Evolutionary conservation across 2,113 vertebrate species (phyloP).

Genomic region (Melanerpes aurifrons): DNA sequence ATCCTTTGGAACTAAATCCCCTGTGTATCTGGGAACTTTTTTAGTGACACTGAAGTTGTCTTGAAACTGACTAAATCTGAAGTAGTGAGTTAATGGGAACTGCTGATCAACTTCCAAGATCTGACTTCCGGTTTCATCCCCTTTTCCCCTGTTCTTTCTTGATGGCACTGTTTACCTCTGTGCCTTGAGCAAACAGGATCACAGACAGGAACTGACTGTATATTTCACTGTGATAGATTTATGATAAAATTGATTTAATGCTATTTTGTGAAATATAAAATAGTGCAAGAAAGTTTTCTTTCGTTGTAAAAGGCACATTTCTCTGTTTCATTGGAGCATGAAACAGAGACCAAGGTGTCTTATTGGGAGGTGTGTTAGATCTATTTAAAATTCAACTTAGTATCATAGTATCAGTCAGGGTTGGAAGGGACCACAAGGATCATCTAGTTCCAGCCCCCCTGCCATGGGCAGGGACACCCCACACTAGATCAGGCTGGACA

Average conservation of each 20-base stretch:
- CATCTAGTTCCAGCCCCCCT: too few species aligned
- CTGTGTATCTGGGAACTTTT: not conserved
- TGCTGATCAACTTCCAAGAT: not conserved
- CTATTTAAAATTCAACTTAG: not conserved
- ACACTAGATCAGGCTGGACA: too few species aligned
- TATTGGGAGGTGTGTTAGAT: not conserved
- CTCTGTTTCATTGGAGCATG: not conserved
- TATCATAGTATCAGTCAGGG: too few species aligned
- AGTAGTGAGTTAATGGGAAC: not conserved
- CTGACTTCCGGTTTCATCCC: not conserved
- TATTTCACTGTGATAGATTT: not conserved
- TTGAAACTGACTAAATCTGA: not conserved
- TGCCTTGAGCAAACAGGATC: not conserved
- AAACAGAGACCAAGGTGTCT: not conserved
- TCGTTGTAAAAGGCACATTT: not conserved
- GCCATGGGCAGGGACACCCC: too few species aligned
- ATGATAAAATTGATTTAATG: not conserved
- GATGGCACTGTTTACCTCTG: not conserved
- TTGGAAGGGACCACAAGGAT: too few species aligned
- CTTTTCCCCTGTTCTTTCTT: not conserved
- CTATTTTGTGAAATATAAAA: not conserved
- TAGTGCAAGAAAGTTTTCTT: not conserved
- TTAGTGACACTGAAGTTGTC: not conserved
- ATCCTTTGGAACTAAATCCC: not conserved
- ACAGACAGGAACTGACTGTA: not conserved